phyloP scores from a whole-genome alignment of 2,888 invertebrate species.

The Smittia sp. region DNA sequence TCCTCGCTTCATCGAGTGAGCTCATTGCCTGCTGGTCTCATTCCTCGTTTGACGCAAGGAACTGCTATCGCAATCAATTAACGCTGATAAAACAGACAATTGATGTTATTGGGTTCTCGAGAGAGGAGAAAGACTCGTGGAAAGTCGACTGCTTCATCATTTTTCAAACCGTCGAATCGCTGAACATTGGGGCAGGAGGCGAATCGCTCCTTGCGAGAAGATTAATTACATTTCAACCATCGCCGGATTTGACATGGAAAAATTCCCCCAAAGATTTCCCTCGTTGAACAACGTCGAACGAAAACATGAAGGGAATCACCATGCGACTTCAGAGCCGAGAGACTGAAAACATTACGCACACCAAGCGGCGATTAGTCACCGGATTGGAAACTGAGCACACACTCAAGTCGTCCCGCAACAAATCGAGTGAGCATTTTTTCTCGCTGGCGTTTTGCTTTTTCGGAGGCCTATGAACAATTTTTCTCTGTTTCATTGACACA shows the following conservation, averaged over 20 bases:
- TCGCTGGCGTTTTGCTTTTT: constrained; percentile 28
- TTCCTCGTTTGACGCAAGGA: background rate
- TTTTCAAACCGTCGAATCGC: background rate
- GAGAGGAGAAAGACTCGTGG: background rate
- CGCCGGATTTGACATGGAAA: background rate
- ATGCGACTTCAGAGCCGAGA: background rate
- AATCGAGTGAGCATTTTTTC: background rate
- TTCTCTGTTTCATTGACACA: constrained; percentile 40
- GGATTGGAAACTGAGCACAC: background rate
- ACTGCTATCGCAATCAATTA: background rate
- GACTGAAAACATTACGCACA: constrained; percentile 5
- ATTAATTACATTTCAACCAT: constrained; percentile 10
- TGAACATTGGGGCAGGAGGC: background rate
- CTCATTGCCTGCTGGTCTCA: background rate
- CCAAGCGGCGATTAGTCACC: background rate
- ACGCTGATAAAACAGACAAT: background rate
- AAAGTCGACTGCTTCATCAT: too few relatives aligned
- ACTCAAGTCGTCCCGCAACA: constrained; percentile 1
- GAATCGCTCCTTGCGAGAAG: background rate
- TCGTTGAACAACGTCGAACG: background rate
- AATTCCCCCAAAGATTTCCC: background rate
- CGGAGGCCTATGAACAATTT: constrained; percentile 39
- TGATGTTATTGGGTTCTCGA: background rate
- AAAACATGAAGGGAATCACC: background rate
- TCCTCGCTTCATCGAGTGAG: background rate